phyloP scores from a whole-genome alignment of 2,113 vertebrate genomes.

The Notothenia coriiceps region DNA sequence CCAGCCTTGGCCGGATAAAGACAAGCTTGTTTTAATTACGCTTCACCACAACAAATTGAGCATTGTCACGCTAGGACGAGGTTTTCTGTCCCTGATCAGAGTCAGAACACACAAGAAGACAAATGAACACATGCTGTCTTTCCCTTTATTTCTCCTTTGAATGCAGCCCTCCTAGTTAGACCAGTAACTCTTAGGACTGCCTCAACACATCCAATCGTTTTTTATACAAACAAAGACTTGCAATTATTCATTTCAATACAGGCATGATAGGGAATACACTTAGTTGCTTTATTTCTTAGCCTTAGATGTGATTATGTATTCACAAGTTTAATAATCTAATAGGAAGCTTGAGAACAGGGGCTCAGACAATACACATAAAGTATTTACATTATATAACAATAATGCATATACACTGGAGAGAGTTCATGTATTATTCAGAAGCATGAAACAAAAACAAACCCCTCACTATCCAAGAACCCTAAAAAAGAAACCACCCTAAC shows the following conservation, averaged over 20 bases:
- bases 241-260: no score
- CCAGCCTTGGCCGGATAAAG: conserved; percentile 36
- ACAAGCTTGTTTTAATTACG: conserved; percentile 66
- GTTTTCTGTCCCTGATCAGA: conserved; percentile 57
- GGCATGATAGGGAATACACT: not conserved
- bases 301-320: not conserved
- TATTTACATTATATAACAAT: no score
- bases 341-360: no score
- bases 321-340: no score
- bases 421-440: no score
- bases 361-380: no score
- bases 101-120: conserved; percentile 30
- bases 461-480: no score
- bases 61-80: conserved; percentile 36
- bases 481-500: no score
- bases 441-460: no score
- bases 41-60: conserved; percentile 49
- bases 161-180: not conserved
- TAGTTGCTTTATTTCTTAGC: not conserved
- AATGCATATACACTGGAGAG: no score
- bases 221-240: no score
- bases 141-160: conserved; percentile 15
- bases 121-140: conserved; percentile 42
- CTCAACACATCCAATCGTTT: no score
- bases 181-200: not conserved